Evolutionary conservation across 1,140 invertebrate genomes (phyloP).

Genomic region (Orchestia grillus): DNA sequence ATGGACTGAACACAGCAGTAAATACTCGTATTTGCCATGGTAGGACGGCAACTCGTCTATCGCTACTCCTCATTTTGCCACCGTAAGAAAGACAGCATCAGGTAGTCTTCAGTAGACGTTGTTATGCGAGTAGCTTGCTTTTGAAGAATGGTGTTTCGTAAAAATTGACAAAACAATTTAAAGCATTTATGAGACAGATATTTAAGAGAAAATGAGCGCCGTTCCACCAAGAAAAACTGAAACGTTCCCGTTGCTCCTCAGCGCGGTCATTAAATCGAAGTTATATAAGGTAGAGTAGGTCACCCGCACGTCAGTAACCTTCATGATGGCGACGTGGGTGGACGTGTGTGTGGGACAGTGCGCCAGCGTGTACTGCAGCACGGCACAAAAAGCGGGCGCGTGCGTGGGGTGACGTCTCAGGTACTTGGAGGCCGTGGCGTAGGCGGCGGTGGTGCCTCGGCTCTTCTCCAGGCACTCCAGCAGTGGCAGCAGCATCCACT

Average conservation of each 20-base stretch:
- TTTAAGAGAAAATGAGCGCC: not conserved
- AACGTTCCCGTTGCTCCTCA: not conserved
- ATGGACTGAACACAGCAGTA: no score
- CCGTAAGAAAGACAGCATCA: no score
- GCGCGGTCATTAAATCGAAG: not conserved
- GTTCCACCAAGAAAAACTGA: not conserved
- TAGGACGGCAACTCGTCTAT: no score
- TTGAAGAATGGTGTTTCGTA: no score
- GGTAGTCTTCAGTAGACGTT: no score
- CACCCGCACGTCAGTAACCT: not conserved
- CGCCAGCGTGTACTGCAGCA: not conserved
- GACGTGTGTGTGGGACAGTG: not conserved
- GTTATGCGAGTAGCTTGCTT: no score
- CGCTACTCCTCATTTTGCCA: no score
- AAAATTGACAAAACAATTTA: no score
- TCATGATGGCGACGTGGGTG: slow-evolving; percentile 26
- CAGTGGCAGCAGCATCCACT: slow-evolving; percentile 18
- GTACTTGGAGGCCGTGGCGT: not conserved
- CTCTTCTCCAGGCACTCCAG: slow-evolving; percentile 35
- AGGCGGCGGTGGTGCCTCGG: not conserved
- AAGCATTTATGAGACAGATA: no score
- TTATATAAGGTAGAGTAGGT: not conserved
- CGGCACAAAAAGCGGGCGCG: not conserved
- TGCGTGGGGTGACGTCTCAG: not conserved
- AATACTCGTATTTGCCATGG: no score